Base-by-base conservation (phyloP, 2,888 invertebrate species). In the Chirona hameri region DNA sequence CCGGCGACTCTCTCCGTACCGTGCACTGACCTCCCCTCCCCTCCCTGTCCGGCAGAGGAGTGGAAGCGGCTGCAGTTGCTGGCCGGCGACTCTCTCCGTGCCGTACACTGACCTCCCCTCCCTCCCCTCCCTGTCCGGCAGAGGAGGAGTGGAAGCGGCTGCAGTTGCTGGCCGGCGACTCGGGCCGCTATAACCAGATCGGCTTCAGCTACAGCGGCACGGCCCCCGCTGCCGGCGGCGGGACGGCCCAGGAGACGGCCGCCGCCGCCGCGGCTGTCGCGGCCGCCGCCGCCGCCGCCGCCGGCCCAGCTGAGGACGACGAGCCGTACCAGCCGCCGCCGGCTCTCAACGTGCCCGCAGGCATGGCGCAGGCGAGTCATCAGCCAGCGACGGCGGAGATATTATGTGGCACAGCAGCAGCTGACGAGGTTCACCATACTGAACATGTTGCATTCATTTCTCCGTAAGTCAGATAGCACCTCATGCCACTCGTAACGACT, bases 141-240 rank as follows among this genome's bases (percentile, higher is more conserved):
- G 98, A 98, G 89, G 97, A 97, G 88, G 97, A 97, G 89, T 89
- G 95, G 87, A 97, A 97, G 88, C 90, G 97, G 82, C 90, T 96
- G 81, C 94, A 92, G 87, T 93, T 92, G 12, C 84, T 88, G 48
- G 81, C 69, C 72, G 85, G 84, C 81, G 86, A 87, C 55, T 86
- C 86, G 57, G 87, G 87, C 9, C 65, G 82, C 24, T 89, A 89
- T 85, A 87, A 87, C 83, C 88, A 89, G 84, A 88, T 89, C 21
- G 88, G 88, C 39, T 90, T 89, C 85, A 87, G 87, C 81, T 90
- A 90, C 84, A 39, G 7, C 39, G 88, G 88, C 21, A 85, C 84
- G 46, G 48, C 57, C 12, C n/a, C 80, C 52, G 80, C 79, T 14
- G 79, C 46, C 18, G 79, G 81, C 52, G 29, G 76, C 10, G 29